Conservation (phyloP, 2,888 invertebrate species). For the Orgyia antiqua region DNA sequence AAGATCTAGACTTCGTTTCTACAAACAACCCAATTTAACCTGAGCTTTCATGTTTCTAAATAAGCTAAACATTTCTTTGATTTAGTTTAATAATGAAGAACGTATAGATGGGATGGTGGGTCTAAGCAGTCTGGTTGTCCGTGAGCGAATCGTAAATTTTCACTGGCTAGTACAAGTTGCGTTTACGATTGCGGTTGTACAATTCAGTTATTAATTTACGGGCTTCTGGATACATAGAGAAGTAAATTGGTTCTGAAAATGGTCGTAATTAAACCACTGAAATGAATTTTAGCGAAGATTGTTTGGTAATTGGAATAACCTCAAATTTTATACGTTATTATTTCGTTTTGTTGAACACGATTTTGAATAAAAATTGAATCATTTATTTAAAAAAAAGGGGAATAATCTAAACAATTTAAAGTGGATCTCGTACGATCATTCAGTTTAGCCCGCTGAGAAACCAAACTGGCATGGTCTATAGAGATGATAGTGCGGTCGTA, state of each 20-base stretch:
- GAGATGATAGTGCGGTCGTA: too few relatives aligned
- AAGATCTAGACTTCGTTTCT: slow-evolving; percentile 17
- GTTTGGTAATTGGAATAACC: slow-evolving; percentile 8
- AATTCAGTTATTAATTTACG: slow-evolving; percentile 32
- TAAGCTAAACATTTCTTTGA: slow-evolving; percentile 4
- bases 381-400: too few relatives aligned
- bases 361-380: too few relatives aligned
- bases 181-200: slow-evolving; percentile 37
- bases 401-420: too few relatives aligned
- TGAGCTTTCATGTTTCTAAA: slow-evolving; percentile 16
- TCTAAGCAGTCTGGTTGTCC: too few relatives aligned
- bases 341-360: too few relatives aligned
- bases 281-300: slow-evolving; percentile 7
- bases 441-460: too few relatives aligned
- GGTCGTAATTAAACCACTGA: slow-evolving; percentile 17
- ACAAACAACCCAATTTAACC: slow-evolving; percentile 26
- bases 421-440: too few relatives aligned
- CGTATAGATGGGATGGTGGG: too few relatives aligned
- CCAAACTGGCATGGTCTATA: too few relatives aligned
- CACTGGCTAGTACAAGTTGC: slow-evolving; percentile 27
- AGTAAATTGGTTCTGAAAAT: slow-evolving; percentile 14
- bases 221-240: slow-evolving; percentile 5
- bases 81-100: not conserved
- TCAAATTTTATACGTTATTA: too few relatives aligned
- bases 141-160: slow-evolving; percentile 48